Conservation (phyloP, 2,113 vertebrate species). For the Entomyzon cyanotis region DNA sequence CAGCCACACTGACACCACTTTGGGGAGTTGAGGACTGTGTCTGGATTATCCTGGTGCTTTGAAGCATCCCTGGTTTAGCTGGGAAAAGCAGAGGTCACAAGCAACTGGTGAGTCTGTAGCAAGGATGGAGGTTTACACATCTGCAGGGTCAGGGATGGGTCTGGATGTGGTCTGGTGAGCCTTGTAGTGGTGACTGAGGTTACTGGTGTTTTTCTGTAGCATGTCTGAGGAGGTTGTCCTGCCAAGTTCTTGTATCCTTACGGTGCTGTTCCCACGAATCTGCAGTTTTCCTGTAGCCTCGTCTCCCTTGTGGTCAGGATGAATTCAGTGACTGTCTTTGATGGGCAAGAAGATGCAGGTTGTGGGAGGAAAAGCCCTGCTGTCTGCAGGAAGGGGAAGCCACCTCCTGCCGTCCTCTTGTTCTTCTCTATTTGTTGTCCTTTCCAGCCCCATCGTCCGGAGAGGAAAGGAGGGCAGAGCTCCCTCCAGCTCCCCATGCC, state of each 20-base stretch:
- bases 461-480: background rate
- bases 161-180: background rate
- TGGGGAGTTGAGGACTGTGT: rapidly evolving
- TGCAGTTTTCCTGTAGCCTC: background rate
- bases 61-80: background rate
- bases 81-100: background rate
- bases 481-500: background rate
- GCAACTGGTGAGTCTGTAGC: background rate
- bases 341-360: background rate
- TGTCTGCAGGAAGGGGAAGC: slow-evolving; percentile 23
- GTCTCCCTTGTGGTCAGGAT: background rate
- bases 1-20: too few relatives aligned
- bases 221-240: background rate
- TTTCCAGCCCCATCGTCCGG: background rate
- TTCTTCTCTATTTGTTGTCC: slow-evolving; percentile 7
- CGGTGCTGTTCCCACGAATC: background rate
- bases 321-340: background rate
- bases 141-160: background rate
- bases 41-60: background rate
- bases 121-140: background rate
- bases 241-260: background rate
- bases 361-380: slow-evolving; percentile 5
- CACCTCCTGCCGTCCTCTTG: background rate
- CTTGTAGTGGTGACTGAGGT: background rate
- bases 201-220: background rate